Evolutionary conservation across 2,888 invertebrate species (phyloP).

Genomic region (Plebejus melissa): DNA sequence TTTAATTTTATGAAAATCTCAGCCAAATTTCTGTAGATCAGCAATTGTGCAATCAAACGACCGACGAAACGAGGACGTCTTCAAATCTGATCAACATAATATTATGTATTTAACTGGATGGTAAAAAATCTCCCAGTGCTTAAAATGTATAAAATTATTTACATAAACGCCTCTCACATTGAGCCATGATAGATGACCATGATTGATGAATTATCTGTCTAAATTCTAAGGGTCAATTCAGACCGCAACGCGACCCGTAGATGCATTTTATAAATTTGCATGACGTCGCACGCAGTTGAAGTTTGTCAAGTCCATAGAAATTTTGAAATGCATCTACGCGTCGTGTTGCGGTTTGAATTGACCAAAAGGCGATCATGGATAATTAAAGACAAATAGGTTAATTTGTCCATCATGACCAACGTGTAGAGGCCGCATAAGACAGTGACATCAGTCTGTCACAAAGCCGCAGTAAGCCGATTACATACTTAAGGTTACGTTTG

Average conservation of each 20-base stretch:
- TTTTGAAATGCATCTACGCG: too few species aligned
- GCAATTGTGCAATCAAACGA: background rate
- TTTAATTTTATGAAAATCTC: background rate
- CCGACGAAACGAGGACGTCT: background rate
- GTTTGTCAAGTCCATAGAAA: too few species aligned
- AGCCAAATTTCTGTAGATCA: background rate
- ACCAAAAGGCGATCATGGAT: background rate
- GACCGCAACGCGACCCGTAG: too few species aligned
- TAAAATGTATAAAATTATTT: background rate
- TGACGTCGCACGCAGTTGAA: too few species aligned
- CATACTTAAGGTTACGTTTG: constrained; percentile 56
- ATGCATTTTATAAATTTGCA: too few species aligned
- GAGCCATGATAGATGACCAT: background rate
- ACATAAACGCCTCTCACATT: background rate
- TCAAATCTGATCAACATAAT: background rate
- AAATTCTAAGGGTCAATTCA: too few species aligned
- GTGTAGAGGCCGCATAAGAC: background rate
- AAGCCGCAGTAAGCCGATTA: constrained; percentile 49
- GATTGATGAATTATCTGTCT: background rate
- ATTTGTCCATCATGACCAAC: background rate
- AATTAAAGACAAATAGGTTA: background rate
- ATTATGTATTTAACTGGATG: background rate
- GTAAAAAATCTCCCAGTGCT: background rate
- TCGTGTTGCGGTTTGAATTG: too few species aligned
- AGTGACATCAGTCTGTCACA: constrained; percentile 2